Evolutionary conservation across 2,113 vertebrate species (phyloP).

Genomic region (Podocnemis expansa): DNA sequence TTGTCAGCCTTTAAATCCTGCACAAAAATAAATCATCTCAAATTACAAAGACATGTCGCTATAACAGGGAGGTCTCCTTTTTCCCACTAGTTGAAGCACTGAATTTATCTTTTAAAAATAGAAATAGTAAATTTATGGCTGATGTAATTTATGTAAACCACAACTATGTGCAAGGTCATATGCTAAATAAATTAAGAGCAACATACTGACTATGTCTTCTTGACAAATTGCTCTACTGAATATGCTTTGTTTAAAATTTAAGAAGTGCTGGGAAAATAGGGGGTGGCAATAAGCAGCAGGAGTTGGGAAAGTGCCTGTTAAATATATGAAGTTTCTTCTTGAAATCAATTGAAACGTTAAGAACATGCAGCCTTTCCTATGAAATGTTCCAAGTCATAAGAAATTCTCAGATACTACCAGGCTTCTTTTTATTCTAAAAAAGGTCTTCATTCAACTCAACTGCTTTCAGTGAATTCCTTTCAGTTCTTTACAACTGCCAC

Average conservation of each 20-base stretch:
- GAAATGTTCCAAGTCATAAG: not conserved
- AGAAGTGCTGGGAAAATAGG: not conserved
- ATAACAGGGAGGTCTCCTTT: not conserved
- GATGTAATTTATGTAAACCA: not conserved
- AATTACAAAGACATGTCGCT: conserved; percentile 29
- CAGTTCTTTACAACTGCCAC: not conserved
- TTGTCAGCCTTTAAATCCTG: not conserved
- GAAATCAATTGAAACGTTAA: not conserved
- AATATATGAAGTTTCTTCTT: not conserved
- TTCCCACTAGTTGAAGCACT: conserved; percentile 50
- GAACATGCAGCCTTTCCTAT: not conserved
- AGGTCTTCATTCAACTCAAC: not conserved
- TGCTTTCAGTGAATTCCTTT: not conserved
- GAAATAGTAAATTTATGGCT: not conserved
- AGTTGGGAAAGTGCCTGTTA: not conserved
- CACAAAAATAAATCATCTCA: conserved; percentile 31
- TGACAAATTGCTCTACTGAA: not conserved
- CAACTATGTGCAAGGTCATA: not conserved
- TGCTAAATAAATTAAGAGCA: conserved; percentile 43
- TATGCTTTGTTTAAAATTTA: not conserved
- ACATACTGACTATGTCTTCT: not conserved
- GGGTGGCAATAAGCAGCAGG: not conserved
- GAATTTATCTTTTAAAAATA: not conserved
- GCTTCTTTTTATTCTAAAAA: not conserved
- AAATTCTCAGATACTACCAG: not conserved